Evolutionary conservation across 1,140 invertebrate species (phyloP), one percentile per base, ranked within the genome.

Genomic region (Pseudomyrmex pallidus): DNA sequence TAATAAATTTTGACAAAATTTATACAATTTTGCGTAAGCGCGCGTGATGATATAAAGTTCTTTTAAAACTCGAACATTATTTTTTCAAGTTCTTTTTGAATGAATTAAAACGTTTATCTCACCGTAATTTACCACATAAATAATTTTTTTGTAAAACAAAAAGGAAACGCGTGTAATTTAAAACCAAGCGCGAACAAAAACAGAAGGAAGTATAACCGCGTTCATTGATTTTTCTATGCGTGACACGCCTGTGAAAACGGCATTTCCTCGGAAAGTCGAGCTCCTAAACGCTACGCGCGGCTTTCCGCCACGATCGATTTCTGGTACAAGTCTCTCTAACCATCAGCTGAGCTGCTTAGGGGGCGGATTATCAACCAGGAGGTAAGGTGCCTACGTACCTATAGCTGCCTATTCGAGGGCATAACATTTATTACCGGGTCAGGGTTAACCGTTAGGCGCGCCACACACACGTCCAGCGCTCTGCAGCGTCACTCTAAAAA

Each of bases 361-460:
- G 67, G 77, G 72, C 62, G 87, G 84, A 85, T 89, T 88, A 85
- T 89, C 87, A 83, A 83, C 46, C 44, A 56, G 70, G 83, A 59
- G 70, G 85, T 70, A 66, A 80, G 67, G 56, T 83, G 74, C 56
- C 84, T 35, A 35, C 35, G 5, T 7, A 35, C 35, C 35, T 88
- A 89, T 89, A 89, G 86, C 86, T 83, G 83, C 73, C 76, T 87
- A 88, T 88, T 80, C 84, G 66, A 88, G 89, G 85, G 90, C 85
- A 90, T 88, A 90, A 91, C 88, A 89, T 92, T 93, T 93, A 93
- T 92, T 93, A 93, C 85, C 92, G 89, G 93, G 92, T 93, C 93
- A 93, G 92, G 93, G 93, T 93, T 92, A 93, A 93, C 89, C 52
- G 89, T 93, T 92, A 93, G 91, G 91, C 89, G 91, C 87, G 90